A percentile compares a stretch with the other conserved stretches of the same genome.
phyloP scores from a whole-genome alignment of 2,113 vertebrate genomes.

The Prunella fulvescens region DNA sequence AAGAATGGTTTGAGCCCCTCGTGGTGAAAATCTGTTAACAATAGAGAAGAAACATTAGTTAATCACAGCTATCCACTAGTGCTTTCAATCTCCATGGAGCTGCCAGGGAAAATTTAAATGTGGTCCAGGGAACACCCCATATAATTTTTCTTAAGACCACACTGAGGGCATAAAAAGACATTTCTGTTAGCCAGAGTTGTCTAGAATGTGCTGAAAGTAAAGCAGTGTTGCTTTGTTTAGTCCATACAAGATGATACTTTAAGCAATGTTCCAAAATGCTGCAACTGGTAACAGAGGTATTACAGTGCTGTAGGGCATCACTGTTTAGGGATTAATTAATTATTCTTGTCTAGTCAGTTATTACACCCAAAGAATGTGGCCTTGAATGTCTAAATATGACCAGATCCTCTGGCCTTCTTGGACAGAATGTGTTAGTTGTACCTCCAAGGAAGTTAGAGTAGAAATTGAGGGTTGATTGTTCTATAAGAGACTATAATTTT shows the following conservation, averaged over 20 bases:
- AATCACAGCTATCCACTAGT: not conserved
- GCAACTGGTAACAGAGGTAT: not conserved
- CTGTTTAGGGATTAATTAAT: not conserved
- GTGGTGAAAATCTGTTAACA: not conserved
- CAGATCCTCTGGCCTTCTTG: not conserved
- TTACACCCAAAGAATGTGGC: not conserved
- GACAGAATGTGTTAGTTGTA: not conserved
- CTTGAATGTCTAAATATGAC: not conserved
- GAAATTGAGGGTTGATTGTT: not conserved
- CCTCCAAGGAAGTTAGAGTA: not conserved
- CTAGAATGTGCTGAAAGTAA: not conserved
- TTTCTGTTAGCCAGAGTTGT: not conserved
- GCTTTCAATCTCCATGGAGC: not conserved
- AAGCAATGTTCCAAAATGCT: not conserved
- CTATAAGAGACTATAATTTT: not conserved
- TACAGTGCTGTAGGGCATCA: not conserved
- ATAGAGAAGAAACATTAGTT: not conserved
- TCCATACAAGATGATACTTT: not conserved
- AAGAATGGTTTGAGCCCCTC: not conserved
- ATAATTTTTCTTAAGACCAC: not conserved
- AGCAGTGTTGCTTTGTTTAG: not conserved
- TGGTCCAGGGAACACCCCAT: not conserved
- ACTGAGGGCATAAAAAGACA: not conserved
- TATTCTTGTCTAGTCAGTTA: not conserved
- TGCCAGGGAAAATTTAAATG: not conserved